phyloP scores from a whole-genome alignment of 2,888 invertebrate species.

The Altica lythri region DNA sequence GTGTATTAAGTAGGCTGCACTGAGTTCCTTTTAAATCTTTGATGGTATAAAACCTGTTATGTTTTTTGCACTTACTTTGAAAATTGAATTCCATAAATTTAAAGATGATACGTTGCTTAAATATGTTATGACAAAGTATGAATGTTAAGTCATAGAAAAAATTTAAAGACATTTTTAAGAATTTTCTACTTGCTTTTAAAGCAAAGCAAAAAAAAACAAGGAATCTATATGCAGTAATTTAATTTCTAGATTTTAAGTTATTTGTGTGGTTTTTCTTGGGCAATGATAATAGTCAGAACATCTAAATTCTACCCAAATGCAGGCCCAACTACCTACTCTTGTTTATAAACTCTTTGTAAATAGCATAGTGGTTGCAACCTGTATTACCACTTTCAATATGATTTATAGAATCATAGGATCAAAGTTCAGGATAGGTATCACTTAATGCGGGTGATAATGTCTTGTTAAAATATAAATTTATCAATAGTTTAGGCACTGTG shows the following conservation, averaged over 20 bases:
- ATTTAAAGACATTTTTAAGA: constrained; percentile 90
- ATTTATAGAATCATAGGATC: constrained; percentile 97
- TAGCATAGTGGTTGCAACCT: constrained; percentile 99
- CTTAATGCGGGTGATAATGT: constrained; percentile 99
- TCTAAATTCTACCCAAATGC: constrained; percentile 99
- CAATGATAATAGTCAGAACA: constrained; percentile 97
- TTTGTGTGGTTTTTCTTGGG: constrained; percentile 98
- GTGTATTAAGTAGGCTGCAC: too few species aligned
- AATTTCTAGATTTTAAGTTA: constrained; percentile 98
- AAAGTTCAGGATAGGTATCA: constrained; percentile 92
- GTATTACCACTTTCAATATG: constrained; percentile 90
- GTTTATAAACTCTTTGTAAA: constrained; percentile 99
- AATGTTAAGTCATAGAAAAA: constrained; percentile 98
- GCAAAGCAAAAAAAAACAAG: constrained; percentile 99
- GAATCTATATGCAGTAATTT: constrained; percentile 91
- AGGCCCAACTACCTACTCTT: constrained; percentile 86
- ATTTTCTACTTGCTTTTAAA: constrained; percentile 89
- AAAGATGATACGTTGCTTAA: constrained; percentile 87
- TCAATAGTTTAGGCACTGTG: too few species aligned
- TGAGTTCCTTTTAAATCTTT: too few species aligned
- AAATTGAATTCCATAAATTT: constrained; percentile 90
- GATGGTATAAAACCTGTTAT: constrained; percentile 99
- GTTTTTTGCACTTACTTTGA: constrained; percentile 94
- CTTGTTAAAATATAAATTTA: too few species aligned
- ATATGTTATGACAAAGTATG: constrained; percentile 93